phyloP scores from a whole-genome alignment of 2,888 invertebrate genomes.

The Agrochola lota region DNA sequence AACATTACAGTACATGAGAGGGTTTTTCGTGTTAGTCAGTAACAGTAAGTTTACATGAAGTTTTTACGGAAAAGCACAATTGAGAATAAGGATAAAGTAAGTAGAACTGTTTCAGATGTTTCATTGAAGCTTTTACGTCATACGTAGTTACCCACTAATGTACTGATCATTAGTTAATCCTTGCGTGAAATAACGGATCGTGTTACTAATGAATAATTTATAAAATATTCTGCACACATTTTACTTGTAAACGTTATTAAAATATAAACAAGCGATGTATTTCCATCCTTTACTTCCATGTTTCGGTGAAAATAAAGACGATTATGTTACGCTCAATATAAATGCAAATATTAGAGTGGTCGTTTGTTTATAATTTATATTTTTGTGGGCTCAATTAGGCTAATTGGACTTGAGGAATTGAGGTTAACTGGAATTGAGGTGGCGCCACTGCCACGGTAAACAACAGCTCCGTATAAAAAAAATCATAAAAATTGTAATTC shows the following conservation, averaged over 20 bases:
- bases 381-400: slow-evolving; percentile 22
- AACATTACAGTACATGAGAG: background rate
- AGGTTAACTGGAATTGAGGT: no score
- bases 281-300: background rate
- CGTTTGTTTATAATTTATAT: slow-evolving; percentile 33
- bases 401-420: no score
- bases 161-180: background rate
- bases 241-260: background rate
- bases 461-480: no score
- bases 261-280: background rate
- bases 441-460: no score
- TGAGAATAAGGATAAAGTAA: slow-evolving; percentile 35
- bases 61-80: background rate
- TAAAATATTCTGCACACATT: background rate
- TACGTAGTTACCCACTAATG: slow-evolving; percentile 16
- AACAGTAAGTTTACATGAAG: slow-evolving; percentile 4
- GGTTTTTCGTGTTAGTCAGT: slow-evolving; percentile 42
- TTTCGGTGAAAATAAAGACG: background rate
- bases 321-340: slow-evolving; percentile 18
- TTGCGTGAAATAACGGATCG: background rate
- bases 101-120: background rate
- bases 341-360: slow-evolving; percentile 24
- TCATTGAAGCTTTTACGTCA: slow-evolving; percentile 31
- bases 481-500: no score
- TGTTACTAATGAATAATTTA: background rate